phyloP scores from a whole-genome alignment of 1,140 invertebrate genomes.

The Trichomalopsis sarcophagae region DNA sequence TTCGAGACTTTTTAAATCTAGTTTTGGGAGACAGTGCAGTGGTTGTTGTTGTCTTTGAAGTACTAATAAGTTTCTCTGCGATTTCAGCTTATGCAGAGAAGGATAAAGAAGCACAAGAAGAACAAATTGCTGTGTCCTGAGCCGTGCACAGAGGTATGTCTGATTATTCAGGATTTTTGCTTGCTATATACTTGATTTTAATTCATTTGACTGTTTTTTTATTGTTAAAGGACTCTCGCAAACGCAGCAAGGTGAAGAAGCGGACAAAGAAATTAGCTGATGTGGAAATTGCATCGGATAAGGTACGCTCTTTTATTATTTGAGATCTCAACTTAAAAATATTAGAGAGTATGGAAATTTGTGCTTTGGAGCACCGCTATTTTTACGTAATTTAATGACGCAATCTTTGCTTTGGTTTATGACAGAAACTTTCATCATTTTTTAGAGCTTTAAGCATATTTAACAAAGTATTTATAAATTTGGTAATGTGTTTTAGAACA shows the following conservation, averaged over 20 bases:
- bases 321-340: background rate
- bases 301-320: constrained; percentile 4
- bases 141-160: background rate
- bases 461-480: background rate
- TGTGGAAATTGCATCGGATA: constrained; percentile 38
- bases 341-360: too few species aligned
- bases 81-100: constrained; percentile 31
- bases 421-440: too few species aligned
- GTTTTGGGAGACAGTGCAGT: background rate
- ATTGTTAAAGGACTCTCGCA: background rate
- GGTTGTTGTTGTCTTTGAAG: background rate
- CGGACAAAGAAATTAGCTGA: constrained; percentile 7
- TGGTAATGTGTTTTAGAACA: constrained; percentile 36
- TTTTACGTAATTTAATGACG: too few species aligned
- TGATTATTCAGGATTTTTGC: background rate
- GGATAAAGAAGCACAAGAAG: background rate
- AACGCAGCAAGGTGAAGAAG: background rate
- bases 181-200: too few species aligned
- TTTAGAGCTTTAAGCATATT: background rate
- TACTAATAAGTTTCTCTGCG: background rate
- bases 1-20: background rate
- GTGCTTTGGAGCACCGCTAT: too few species aligned
- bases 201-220: background rate
- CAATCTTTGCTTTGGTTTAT: too few species aligned
- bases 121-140: background rate